phyloP scores from a whole-genome alignment of 2,888 invertebrate genomes.

The Ferrisia virgata region DNA sequence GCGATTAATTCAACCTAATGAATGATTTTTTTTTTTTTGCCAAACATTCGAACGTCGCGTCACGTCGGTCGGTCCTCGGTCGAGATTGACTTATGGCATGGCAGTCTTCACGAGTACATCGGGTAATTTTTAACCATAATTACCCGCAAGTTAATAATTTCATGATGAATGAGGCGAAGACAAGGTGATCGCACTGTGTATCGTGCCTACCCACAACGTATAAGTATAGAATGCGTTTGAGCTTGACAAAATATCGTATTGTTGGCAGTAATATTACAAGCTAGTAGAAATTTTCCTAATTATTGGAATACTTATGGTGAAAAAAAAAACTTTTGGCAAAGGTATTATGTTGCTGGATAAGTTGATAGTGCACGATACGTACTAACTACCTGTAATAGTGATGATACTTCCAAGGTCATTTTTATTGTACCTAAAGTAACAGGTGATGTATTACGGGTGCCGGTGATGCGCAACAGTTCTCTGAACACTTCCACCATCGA shows the following conservation, averaged over 20 bases:
- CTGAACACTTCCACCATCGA: constrained; percentile 26
- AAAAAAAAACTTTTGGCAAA: background rate
- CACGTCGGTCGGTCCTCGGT: too few species aligned
- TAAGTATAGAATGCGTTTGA: too few species aligned
- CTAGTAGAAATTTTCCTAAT: background rate
- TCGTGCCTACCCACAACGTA: too few species aligned
- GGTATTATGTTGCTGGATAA: background rate
- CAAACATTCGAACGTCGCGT: background rate
- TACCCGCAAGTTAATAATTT: background rate
- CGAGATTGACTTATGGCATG: background rate
- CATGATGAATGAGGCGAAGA: background rate
- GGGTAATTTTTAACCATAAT: background rate
- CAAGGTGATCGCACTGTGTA: background rate
- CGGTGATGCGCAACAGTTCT: constrained; percentile 27
- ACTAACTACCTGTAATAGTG: background rate
- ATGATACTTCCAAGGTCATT: constrained; percentile 22
- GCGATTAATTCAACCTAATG: background rate
- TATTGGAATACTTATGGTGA: background rate
- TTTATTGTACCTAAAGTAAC: constrained; percentile 20
- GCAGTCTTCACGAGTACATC: background rate
- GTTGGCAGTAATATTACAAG: too few species aligned
- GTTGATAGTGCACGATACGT: background rate
- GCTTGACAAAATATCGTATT: too few species aligned
- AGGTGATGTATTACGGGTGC: constrained; percentile 21
- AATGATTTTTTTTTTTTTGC: background rate